Evolutionary conservation across 2,888 invertebrate genomes (phyloP).

Genomic region (Eristalis intricaria): DNA sequence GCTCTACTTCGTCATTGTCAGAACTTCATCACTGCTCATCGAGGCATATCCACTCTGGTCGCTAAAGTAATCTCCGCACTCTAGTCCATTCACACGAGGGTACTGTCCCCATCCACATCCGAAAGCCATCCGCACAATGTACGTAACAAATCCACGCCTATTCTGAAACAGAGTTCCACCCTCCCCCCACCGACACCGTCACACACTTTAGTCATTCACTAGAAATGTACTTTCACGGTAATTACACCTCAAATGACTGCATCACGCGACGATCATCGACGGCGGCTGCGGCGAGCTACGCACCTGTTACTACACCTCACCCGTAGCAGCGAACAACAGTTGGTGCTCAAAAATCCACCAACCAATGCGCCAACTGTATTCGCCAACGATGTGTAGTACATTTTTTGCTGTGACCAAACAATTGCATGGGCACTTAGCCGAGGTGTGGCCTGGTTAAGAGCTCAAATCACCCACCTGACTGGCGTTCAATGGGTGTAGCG

Average conservation of each 20-base stretch:
- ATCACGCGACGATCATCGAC: not conserved
- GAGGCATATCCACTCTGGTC: no score
- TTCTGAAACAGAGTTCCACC: no score
- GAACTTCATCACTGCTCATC: no score
- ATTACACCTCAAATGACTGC: constrained; percentile 46
- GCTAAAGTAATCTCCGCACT: no score
- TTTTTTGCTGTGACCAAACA: constrained; percentile 34
- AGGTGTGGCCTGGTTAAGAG: constrained; percentile 51
- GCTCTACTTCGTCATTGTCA: no score
- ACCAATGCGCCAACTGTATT: constrained; percentile 21
- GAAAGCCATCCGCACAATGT: no score
- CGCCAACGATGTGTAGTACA: constrained; percentile 45
- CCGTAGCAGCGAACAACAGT: constrained; percentile 31
- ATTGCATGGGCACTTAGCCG: constrained; percentile 47
- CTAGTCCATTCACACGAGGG: no score
- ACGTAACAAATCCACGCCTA: no score
- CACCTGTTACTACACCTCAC: constrained; percentile 47
- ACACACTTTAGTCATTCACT: constrained; percentile 15
- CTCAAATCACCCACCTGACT: constrained; percentile 47
- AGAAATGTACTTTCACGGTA: constrained; percentile 40
- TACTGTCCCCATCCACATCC: no score
- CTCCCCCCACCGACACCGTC: not conserved
- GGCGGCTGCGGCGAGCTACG: not conserved
- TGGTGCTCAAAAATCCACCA: constrained; percentile 1
- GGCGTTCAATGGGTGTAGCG: constrained; percentile 30